Evolutionary conservation across 2,113 vertebrate species (phyloP).

Genomic region (Lamprotornis superbus): DNA sequence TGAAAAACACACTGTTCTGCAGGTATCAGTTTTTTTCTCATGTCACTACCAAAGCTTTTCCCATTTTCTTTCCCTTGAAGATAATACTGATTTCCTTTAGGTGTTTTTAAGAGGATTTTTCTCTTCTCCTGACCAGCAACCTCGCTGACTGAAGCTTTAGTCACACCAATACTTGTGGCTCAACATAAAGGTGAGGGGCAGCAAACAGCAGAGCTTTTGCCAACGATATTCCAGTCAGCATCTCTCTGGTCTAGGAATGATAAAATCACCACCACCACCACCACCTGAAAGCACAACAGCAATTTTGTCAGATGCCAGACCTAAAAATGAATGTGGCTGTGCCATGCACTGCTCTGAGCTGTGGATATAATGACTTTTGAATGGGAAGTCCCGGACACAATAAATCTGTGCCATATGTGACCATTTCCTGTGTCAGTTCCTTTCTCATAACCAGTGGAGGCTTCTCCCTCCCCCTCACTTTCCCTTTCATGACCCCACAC

Average conservation of each 20-base stretch:
- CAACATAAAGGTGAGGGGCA: neutral
- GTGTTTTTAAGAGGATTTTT: neutral
- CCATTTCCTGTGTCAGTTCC: slow-evolving; percentile 91
- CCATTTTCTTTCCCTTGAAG: neutral
- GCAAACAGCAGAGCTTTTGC: neutral
- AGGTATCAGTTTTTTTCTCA: neutral
- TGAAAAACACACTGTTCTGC: neutral
- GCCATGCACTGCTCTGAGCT: slow-evolving; percentile 71
- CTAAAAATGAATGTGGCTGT: slow-evolving; percentile 66
- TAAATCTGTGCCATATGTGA: slow-evolving; percentile 93
- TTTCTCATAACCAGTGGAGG: slow-evolving; percentile 84
- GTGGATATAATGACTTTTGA: slow-evolving; percentile 86
- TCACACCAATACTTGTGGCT: neutral
- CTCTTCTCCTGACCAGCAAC: neutral
- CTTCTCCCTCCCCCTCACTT: slow-evolving; percentile 54
- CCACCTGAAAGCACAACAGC: slow-evolving; percentile 35
- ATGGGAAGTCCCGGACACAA: slow-evolving; percentile 86
- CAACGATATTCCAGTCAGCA: neutral
- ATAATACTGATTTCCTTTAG: neutral
- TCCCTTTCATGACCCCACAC: slow-evolving; percentile 85
- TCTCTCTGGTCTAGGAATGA: slow-evolving; percentile 30
- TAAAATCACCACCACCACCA: slow-evolving; percentile 42
- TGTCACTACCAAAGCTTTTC: neutral
- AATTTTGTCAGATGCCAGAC: slow-evolving; percentile 72
- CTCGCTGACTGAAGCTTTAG: neutral